These are phyloP conservation scores for Ariopsis seemanni DNA, from an alignment of 2,113 vertebrate genomes.

Conservation along the genomic window DNA sequence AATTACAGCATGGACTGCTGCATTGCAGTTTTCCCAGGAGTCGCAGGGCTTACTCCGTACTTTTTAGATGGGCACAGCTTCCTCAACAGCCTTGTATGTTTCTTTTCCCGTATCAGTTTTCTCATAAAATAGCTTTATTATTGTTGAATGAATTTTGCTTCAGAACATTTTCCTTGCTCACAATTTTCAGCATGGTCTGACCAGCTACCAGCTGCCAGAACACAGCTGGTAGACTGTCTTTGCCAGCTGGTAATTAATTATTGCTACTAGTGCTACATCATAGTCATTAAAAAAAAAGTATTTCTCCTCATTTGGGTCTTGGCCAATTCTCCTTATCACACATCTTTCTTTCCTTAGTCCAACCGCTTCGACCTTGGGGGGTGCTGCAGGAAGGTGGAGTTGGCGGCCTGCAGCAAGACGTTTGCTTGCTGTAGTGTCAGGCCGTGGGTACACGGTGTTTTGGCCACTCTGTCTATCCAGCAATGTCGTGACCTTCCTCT, in stretches of 20 bases:
- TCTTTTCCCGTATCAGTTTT: conserved; percentile 39
- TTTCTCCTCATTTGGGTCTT: neutral
- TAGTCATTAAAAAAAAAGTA: neutral
- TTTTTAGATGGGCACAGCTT: conserved; percentile 48
- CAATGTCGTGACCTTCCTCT: too few species aligned
- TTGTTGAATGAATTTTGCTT: neutral
- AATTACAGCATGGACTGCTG: conserved; percentile 52
- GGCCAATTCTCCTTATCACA: neutral
- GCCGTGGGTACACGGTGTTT: too few species aligned
- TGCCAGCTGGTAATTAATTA: conserved; percentile 15
- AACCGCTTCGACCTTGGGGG: too few species aligned
- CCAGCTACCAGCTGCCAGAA: neutral
- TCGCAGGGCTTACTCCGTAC: conserved; percentile 46
- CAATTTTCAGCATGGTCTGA: neutral
- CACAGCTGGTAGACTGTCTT: neutral
- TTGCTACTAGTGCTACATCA: neutral
- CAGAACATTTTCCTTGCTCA: neutral
- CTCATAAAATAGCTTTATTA: conserved; percentile 31
- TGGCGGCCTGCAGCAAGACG: too few species aligned
- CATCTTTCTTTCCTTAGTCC: too few species aligned
- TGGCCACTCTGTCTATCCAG: too few species aligned
- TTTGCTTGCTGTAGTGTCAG: too few species aligned
- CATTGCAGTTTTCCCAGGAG: conserved; percentile 56
- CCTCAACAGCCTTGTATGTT: conserved; percentile 11
- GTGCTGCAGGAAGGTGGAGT: too few species aligned